Evolutionary conservation across 1,140 invertebrate genomes (phyloP), one percentile per base, ranked within the genome.

Genomic region (Patella vulgata): DNA sequence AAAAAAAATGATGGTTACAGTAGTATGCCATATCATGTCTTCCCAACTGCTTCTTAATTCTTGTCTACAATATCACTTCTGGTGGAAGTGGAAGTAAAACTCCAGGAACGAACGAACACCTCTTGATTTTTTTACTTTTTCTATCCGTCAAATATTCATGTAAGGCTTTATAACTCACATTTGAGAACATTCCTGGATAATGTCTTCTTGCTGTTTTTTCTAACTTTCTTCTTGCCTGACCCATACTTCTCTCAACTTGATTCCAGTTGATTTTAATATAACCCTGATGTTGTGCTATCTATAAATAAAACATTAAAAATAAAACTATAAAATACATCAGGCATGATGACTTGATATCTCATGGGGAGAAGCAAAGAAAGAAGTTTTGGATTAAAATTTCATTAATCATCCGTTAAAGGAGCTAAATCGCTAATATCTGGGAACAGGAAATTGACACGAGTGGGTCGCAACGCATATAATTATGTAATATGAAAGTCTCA

Each of bases 241-340:
- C 48, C 25, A 72, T 44, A 30, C 66, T 60, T 52, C 63, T 56
- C 58, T 91, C 90, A 21, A 97, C 86, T 85, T 92, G 91, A 59
- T 91, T 90, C 94, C 94, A 96, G 83, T 97, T 82, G 25, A 86
- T 81, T 58, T 93, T 92, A 47, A 97, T 91, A 70, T 95, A 95
- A n/a, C 94, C 95, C 78, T 94, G 90, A 77, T 96, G 91, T 63
- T 92, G 90, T 2, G 94, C 95, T 71, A 84, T 64, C 82, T 83
- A 51, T 25, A 30, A 51, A 48, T 44, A 61, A 57, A 25, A 63
- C 57, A 58, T 21, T 40, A 60, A 66, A 44, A 40, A 12, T 23
- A 17, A 39, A 12, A 36, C 23, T 19, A 14, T 21, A 27, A 42
- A 6, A 19, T 19, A 14, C 6, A 39, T n/a, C n/a, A n/a, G n/a